Base-by-base conservation (phyloP, 2,888 invertebrate genomes). In the Scrobipalpa atriplicella region DNA sequence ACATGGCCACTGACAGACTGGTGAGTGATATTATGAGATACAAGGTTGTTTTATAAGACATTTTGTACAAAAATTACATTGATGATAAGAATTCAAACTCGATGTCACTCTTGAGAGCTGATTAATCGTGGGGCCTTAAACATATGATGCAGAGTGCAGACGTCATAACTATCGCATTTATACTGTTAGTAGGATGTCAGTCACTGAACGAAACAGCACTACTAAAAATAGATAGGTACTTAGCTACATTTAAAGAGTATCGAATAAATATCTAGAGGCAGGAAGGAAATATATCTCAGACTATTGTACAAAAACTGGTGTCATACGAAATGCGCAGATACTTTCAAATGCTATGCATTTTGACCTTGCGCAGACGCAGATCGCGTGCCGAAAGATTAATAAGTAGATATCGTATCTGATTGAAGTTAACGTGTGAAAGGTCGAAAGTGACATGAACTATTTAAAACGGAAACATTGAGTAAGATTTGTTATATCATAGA, bases 1-100 rank as follows among this genome's bases (percentile, higher is more conserved):
- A 97, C 79, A 92, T 97, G 79, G 93, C 93, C 65, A 96, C 96
- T 0, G 95, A 97, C 81, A 94, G 93, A 69, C 85, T 96, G 75
- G 94, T 96, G 68, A 91, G 93, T 80, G 5, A 13, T 6, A n/a
- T 58, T 58, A 9, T 3, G 9, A 18, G 18, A 2, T 18, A 18
- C 0, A 2, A n/a, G 43, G 13, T 10, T n/a, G n/a, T n/a, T n/a
- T n/a, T n/a, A n/a, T n/a, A n/a, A n/a, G n/a, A n/a, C n/a, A n/a
- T n/a, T n/a, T n/a, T n/a, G n/a, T n/a, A n/a, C n/a, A n/a, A n/a
- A n/a, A n/a, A n/a, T n/a, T n/a, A n/a, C n/a, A n/a, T n/a, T n/a
- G n/a, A n/a, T n/a, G n/a, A n/a, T n/a, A n/a, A n/a, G n/a, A n/a
- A n/a, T 41, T 41, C 6, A 2, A n/a, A n/a, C n/a, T n/a, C n/a